Base-by-base conservation (phyloP, 2,797 vertebrate species). In the Rhinophrynus dorsalis region DNA sequence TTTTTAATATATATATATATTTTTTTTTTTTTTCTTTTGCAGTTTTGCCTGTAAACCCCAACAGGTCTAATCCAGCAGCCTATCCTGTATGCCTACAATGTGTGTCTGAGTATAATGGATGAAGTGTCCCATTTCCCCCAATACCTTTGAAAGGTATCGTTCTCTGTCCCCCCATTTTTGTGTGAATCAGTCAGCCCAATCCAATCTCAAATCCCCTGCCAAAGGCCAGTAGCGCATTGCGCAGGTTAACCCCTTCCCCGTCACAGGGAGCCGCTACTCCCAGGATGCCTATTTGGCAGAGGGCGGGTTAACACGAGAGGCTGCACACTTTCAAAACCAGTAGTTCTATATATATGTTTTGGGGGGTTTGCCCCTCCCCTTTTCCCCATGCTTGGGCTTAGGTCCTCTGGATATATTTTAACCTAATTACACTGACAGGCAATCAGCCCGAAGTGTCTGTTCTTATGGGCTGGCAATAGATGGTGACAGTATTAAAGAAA, bases 401-500 rank as follows among this genome's bases (percentile, higher is more conserved):
- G 51, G 35, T 57, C 35, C 29, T 23, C 33, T 8, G 24, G 66
- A 59, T 35, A 6, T 5, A 6, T 18, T 5, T 21, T 1, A 6
- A 29, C 55, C 67, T 47, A 30, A 35, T 30, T n/a, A 51, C 24
- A 2, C 3, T 3, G 26, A 15, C 5, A 6, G 26, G 48, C 26
- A 9, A 2, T 17, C 4, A 9, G 35, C 40, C 24, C 54, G 5
- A 24, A 13, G 33, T 13, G 35, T 47, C 2, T 7, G 20, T 35
- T 54, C 21, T 35, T 23, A 12, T 27, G 42, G 35, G 32, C 32
- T 33, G 15, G 13, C 20, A 51, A 26, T 50, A 51, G 44, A 58
- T 57, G 30, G 56, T 52, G 60, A 56, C 68, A 72, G 68, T 72
- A 72, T 72, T 72, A 72, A 72, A 15, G 12, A 5, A 32, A 38